phyloP scores from a whole-genome alignment of 2,888 invertebrate genomes.

The Latheticus oryzae region DNA sequence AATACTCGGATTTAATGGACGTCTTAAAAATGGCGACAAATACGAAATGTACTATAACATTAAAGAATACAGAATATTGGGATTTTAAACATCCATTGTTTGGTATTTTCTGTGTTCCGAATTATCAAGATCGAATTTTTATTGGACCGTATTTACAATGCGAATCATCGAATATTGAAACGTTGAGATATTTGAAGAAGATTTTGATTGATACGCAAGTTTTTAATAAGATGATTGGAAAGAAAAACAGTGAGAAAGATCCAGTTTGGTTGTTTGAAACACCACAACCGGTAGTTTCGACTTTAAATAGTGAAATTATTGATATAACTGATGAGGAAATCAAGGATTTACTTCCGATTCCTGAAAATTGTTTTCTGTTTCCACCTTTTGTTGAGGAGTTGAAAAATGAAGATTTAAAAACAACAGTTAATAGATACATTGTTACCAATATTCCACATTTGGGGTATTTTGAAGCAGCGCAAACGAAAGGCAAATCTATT shows the following conservation, averaged over 20 bases:
- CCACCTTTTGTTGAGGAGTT: constrained; percentile 30
- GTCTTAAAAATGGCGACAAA: constrained; percentile 67
- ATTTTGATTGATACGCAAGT: constrained; percentile 55
- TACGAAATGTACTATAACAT: constrained; percentile 67
- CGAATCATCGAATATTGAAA: constrained; percentile 58
- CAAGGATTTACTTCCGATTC: background rate
- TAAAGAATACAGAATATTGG: constrained; percentile 54
- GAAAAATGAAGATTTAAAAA: too few species aligned
- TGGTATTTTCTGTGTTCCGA: constrained; percentile 61
- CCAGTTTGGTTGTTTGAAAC: constrained; percentile 26
- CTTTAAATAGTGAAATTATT: constrained; percentile 16
- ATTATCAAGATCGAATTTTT: constrained; percentile 57
- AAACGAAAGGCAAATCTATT: constrained; percentile 45
- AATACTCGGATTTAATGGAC: constrained; percentile 67
- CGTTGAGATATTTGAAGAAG: constrained; percentile 57
- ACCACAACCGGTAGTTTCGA: background rate
- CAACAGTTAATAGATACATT: constrained; percentile 51
- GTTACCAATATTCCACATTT: constrained; percentile 57
- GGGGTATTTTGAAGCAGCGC: constrained; percentile 55
- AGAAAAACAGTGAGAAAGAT: constrained; percentile 35
- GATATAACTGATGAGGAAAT: constrained; percentile 28
- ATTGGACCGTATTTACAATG: constrained; percentile 61
- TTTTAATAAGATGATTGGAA: constrained; percentile 56
- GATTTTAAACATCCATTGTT: constrained; percentile 52
- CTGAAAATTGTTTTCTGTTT: constrained; percentile 10